A percentile compares a stretch with the other conserved stretches of the same genome.
These are phyloP conservation scores for Damaliscus lunatus DNA, from an alignment of 2,113 vertebrate genomes.

Conservation along the genomic window DNA sequence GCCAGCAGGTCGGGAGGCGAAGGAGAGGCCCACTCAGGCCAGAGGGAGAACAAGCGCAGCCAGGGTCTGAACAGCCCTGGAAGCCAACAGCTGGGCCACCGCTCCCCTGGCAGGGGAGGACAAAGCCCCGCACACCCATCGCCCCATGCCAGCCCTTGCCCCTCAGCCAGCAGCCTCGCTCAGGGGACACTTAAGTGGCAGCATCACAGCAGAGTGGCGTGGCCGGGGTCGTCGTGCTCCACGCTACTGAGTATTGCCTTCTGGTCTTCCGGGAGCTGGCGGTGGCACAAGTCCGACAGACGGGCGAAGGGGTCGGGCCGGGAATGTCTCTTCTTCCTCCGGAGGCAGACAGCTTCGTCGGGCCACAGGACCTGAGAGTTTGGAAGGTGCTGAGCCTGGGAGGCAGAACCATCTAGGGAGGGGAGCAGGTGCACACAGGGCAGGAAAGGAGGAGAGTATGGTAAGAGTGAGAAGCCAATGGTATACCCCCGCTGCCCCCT, in stretches of 20 bases:
- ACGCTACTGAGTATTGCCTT: conserved; percentile 93
- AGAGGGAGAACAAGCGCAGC: neutral
- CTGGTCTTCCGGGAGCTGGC: conserved; percentile 93
- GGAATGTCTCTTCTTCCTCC: conserved; percentile 91
- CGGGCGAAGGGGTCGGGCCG: conserved; percentile 92
- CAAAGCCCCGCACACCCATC: neutral
- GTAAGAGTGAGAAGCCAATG: neutral
- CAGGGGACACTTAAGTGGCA: conserved; percentile 50
- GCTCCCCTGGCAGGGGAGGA: neutral
- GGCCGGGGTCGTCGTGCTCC: conserved; percentile 90
- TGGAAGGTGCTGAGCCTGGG: conserved; percentile 97
- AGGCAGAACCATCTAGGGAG: conserved; percentile 89
- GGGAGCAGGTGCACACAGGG: conserved; percentile 33
- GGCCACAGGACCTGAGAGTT: conserved; percentile 93
- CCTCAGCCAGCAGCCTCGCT: neutral
- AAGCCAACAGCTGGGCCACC: neutral
- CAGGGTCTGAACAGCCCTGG: neutral
- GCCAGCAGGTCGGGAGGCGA: neutral
- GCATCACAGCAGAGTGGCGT: conserved; percentile 92
- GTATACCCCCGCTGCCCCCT: neutral
- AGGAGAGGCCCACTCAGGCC: neutral
- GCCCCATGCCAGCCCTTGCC: neutral
- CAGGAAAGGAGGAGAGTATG: neutral
- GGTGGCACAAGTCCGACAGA: conserved; percentile 89
- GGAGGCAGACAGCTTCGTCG: conserved; percentile 91